Base-by-base conservation (phyloP, 2,797 vertebrate genomes). In the Anguilla obscura region DNA sequence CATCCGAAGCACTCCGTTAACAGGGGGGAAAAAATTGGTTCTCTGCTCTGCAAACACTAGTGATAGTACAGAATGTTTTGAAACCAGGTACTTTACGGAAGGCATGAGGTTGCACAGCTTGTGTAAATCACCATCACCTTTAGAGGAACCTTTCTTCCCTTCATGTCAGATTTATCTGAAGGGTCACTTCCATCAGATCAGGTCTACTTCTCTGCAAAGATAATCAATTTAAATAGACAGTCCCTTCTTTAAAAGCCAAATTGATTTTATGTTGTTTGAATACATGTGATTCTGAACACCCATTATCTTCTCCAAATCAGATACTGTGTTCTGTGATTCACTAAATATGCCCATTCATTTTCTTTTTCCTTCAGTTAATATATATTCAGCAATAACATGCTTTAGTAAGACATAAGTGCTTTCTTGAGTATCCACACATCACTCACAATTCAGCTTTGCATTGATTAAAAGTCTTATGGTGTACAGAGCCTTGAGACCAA, bases 141-240 rank as follows among this genome's bases (percentile, higher is more conserved):
- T 7, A 16, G 83, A 56, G 48, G 30, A 30, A 85, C 3, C 48
- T 52, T 52, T 40, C 18, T 76, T 76, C 18, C 84, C 48, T 9
- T 52, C 83, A 58, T 58, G 84, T 60, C 84, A 85, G 9, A 85
- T 85, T 85, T 27, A 85, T 58, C 84, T 85, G 24, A 76, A 56
- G 12, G 16, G 52, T 85, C 84, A 85, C 84, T 85, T 58, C 58
- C 27, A 85, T 33, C 84, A 56, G 52, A 18, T 33, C 52, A 56
- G 24, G 9, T 54, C 84, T 48, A 18, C 9, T 27, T 30, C 84
- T 85, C 30, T 10, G 24, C 69, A 33, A 76, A 76, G 74, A 33
- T 76, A 76, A 76, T 76, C 74, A 18, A 76, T 76, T 76, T 14
- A 40, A 5, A 76, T 4, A 40, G 33, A 76, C 74, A 14, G 74